phyloP scores from a whole-genome alignment of 2,113 vertebrate genomes.

The Speoplatyrhinus poulsoni region DNA sequence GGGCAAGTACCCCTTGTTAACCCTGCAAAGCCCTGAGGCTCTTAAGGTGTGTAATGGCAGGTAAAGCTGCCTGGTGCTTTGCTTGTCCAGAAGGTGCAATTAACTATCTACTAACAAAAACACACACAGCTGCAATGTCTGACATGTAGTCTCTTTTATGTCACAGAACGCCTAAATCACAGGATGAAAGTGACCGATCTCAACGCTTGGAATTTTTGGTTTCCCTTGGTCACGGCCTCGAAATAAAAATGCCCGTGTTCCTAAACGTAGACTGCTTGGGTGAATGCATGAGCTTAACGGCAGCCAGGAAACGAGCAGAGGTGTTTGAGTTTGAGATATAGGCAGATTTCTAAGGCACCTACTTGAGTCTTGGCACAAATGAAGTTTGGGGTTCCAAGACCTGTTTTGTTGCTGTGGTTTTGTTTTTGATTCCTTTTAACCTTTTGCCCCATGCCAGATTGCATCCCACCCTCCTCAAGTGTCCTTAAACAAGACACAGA shows the following conservation, averaged over 20 bases:
- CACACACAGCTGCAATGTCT: conserved; percentile 8
- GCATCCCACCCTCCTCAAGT: no score
- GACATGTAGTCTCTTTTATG: conserved; percentile 3
- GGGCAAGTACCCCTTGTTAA: conserved; percentile 8
- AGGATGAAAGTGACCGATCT: conserved; percentile 17
- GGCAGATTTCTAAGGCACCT: conserved; percentile 22
- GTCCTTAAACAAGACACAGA: no score
- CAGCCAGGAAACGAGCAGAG: conserved; percentile 21
- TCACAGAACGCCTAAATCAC: conserved; percentile 29
- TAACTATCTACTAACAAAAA: conserved; percentile 19
- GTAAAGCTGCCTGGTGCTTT: conserved; percentile 25
- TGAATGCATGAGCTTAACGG: conserved; percentile 1
- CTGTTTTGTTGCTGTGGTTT: neutral
- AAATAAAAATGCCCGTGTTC: neutral
- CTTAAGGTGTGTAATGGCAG: conserved; percentile 38
- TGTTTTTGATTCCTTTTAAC: neutral
- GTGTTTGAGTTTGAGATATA: conserved; percentile 15
- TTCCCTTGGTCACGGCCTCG: conserved; percentile 1
- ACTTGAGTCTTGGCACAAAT: conserved; percentile 9
- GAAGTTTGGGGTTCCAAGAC: neutral
- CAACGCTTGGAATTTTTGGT: conserved; percentile 1
- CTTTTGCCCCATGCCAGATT: no score
- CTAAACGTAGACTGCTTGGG: conserved; percentile 21
- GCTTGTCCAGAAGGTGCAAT: conserved; percentile 25
- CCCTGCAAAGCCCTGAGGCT: conserved; percentile 7